Conservation (phyloP, 35 echinoderm and acorn worm species). For the Lytechinus variegatus region DNA sequence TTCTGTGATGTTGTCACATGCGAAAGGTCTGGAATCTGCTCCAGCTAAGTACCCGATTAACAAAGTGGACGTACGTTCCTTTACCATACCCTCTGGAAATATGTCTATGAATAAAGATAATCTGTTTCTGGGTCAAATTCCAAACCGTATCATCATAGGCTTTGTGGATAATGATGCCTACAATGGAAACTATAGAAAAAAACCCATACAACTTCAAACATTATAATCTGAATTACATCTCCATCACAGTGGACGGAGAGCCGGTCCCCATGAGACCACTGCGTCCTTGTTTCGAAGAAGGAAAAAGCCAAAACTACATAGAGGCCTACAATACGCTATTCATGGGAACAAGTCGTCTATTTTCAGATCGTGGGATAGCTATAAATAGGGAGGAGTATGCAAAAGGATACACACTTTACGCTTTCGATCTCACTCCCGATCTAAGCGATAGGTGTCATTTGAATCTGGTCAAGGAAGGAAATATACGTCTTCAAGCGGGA, state of each 20-base stretch:
- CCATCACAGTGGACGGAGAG: slow-evolving; percentile 56
- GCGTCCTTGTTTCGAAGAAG: slow-evolving; percentile 51
- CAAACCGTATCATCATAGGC: slow-evolving; percentile 19
- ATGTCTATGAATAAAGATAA: slow-evolving; percentile 58
- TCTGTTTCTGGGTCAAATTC: slow-evolving; percentile 61
- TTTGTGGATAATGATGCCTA: slow-evolving; percentile 45
- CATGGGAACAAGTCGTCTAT: slow-evolving; percentile 48
- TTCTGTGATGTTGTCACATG: slow-evolving; percentile 42
- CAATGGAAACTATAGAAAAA: slow-evolving; percentile 54
- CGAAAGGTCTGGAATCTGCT: slow-evolving; percentile 28
- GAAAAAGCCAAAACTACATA: slow-evolving; percentile 42
- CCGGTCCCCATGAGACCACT: slow-evolving; percentile 58
- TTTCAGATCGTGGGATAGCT: slow-evolving; percentile 29
- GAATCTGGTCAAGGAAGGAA: slow-evolving; percentile 42
- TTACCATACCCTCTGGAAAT: slow-evolving; percentile 59
- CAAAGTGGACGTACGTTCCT: slow-evolving; percentile 64
- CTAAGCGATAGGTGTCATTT: slow-evolving; percentile 50
- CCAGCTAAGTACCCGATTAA: slow-evolving; percentile 23
- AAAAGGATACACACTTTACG: slow-evolving; percentile 54
- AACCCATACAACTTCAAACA: slow-evolving; percentile 68
- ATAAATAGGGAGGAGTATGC: slow-evolving; percentile 62
- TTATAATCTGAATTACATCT: slow-evolving; percentile 55
- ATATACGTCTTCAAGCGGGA: slow-evolving; percentile 54
- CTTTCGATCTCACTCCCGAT: slow-evolving; percentile 65
- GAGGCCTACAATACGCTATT: slow-evolving; percentile 68